These are phyloP conservation scores for Babyrousa celebensis DNA, from an alignment of 2,797 vertebrate genomes.

Conservation along the genomic window DNA sequence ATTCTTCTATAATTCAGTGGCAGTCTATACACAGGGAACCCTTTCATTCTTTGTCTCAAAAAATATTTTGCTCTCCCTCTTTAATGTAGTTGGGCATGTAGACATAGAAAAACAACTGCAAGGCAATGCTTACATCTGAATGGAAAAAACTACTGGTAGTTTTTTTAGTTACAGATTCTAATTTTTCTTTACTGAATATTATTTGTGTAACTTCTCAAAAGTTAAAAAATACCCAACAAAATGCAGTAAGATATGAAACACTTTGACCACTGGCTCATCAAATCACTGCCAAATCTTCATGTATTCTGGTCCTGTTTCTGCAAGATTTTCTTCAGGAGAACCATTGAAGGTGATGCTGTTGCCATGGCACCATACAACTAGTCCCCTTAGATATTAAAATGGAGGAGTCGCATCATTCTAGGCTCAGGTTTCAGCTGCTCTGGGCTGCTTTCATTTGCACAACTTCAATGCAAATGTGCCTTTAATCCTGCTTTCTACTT, in stretches of 20 bases:
- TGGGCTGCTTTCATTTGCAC: conserved; percentile 52
- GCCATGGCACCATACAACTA: conserved; percentile 59
- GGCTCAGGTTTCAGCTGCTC: conserved; percentile 53
- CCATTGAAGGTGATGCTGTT: conserved; percentile 59
- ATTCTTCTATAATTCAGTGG: not conserved
- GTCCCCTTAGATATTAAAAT: conserved; percentile 56
- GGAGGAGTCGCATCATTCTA: conserved; percentile 4
- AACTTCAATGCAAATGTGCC: conserved; percentile 42
- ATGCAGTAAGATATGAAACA: conserved; percentile 20
- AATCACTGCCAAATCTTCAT: conserved; percentile 10
- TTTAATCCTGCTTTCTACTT: conserved; percentile 50
- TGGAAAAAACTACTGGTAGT: not conserved
- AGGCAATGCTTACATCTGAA: not conserved
- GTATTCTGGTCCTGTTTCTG: conserved; percentile 61
- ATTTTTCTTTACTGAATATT: conserved; percentile 52
- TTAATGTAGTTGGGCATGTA: not conserved
- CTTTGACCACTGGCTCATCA: conserved; percentile 28
- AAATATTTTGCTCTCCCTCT: not conserved
- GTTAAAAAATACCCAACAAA: not conserved
- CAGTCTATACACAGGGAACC: not conserved
- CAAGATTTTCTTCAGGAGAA: conserved; percentile 65
- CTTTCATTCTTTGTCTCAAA: conserved; percentile 64
- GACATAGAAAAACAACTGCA: conserved; percentile 12
- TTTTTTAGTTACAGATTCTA: not conserved
- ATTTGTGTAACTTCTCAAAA: conserved; percentile 59